Evolutionary conservation across 2,888 invertebrate genomes (phyloP), one percentile per base, ranked within the genome.

Genomic region (Carterocephalus palaemon): DNA sequence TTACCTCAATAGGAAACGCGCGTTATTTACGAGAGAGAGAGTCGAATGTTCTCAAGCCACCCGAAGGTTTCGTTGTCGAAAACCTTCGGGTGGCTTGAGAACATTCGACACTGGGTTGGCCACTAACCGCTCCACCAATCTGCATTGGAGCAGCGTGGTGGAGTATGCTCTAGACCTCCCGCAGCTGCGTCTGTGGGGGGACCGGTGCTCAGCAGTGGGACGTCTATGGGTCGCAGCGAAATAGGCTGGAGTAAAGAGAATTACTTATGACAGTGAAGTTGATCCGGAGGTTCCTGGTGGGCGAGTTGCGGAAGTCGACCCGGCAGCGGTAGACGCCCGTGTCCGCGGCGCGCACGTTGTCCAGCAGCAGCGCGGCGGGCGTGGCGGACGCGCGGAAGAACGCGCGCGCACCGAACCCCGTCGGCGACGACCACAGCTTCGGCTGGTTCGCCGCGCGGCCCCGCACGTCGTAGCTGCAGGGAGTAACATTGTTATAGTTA

Each of bases 231-330:
- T n/a, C n/a, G n/a, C n/a, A n/a, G n/a, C n/a, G n/a, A n/a, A n/a
- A n/a, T n/a, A n/a, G n/a, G n/a, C n/a, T n/a, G n/a, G n/a, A n/a
- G n/a, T n/a, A n/a, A 8, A 15, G 28, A 1, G 16, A 92, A 95
- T 94, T 85, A 96, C 96, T 92, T 70, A 96, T 94, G 59, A 96
- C 93, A 58, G 94, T 95, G 64, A 96, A 91, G 80, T 95, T 95
- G 78, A 96, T 93, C 83, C 93, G 92, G 62, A 93, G 90, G 75
- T 96, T 95, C 60, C 95, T 90, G 1, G 96, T 96, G 0, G 95
- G 96, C 6, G 95, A 94, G 73, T 94, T 93, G 71, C 93, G 93
- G 86, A 96, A 96, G 87, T 96, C 96, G 3, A 96, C 95, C 48
- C 96, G 88, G 80, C 96, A 96, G 50, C 95, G 89, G 82, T 96